Base-by-base conservation (phyloP, 2,888 invertebrate genomes). In the Ctenicera cuprea region DNA sequence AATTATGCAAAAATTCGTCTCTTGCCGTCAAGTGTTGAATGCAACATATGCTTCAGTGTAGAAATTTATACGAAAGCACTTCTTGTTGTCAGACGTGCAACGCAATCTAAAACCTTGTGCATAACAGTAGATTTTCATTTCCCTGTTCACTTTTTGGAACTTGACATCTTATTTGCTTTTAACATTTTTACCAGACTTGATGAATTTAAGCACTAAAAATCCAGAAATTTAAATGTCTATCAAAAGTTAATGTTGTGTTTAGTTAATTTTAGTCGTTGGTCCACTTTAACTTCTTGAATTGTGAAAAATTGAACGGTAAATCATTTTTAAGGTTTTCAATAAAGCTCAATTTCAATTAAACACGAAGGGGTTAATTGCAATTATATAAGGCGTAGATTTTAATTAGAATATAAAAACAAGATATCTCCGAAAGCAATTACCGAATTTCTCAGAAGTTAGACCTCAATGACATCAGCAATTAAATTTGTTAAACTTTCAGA, bases 401-500 rank as follows among this genome's bases (percentile, higher is more conserved):
- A 74, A 74, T 74, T 71, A 71, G 54, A 67, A 71, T 67, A 71
- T 67, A 71, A 74, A 74, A 74, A 74, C 71, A 66, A 62, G 73
- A 66, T 71, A 73, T 71, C 71, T 67, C 57, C 62, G 71, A 76
- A 76, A 74, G 71, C 71, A 76, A 76, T 76, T 76, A 76, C 54
- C 68, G 68, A 71, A 70, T 59, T 67, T 65, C 63, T 48, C 64
- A 26, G 67, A 67, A 68, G 72, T 69, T 68, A 68, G 62, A 71
- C 73, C 71, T 71, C 76, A 71, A 65, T 52, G 73, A 71, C 67
- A 71, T 65, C 71, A 48, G 63, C 76, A 76, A 76, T 76, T 76
- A 76, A 76, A 74, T 74, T 76, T 74, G 68, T 69, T 74, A 64
- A 76, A 76, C 66, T 76, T 71, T 74, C 71, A 26, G 61, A n/a